Evolutionary conservation across 2,888 invertebrate species (phyloP), one percentile per base, ranked within the genome.

Genomic region (Heteromurus nitidus): DNA sequence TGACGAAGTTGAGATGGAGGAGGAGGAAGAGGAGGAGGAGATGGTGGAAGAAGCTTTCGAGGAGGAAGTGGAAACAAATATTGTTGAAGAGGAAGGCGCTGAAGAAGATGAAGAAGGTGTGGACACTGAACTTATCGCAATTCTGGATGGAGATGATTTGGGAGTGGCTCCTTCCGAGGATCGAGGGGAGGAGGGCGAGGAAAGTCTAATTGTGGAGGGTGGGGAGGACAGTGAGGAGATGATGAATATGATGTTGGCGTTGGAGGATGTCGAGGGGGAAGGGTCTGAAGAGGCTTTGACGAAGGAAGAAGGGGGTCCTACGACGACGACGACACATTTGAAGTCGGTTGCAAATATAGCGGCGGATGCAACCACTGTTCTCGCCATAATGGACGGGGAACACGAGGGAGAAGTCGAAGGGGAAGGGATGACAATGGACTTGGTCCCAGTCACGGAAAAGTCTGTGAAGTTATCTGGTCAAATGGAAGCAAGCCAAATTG

Each of bases 151-250:
- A 36, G 16, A 53, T 36, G 42, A 55, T 30, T 3, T n/a, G n/a
- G n/a, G n/a, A n/a, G n/a, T n/a, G n/a, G n/a, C n/a, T n/a, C n/a
- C 30, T 22, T 16, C 20, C 7, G 18, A 26, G 20, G 11, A 73
- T 74, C 36, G 60, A 53, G 70, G 20, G 22, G 62, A 70, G n/a
- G 79, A 64, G 2, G 73, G 30, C 24, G 64, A 65, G 9, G 36
- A 65, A 22, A 24, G 24, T 16, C 11, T 13, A 18, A 24, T 62
- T 18, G 11, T 13, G 65, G 18, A n/a, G 36, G 11, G 28, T 18
- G 16, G 13, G 30, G 18, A 13, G 26, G 28, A 30, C 7, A 62
- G 13, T 11, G 9, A 69, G 22, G 9, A 53, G 53, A 53, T 28
- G 44, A 65, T 5, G 83, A 72, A 67, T 36, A 20, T 67, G 68